Evolutionary conservation across 2,888 invertebrate species (phyloP), one percentile per base, ranked within the genome.

Genomic region (Hartigia nigra): DNA sequence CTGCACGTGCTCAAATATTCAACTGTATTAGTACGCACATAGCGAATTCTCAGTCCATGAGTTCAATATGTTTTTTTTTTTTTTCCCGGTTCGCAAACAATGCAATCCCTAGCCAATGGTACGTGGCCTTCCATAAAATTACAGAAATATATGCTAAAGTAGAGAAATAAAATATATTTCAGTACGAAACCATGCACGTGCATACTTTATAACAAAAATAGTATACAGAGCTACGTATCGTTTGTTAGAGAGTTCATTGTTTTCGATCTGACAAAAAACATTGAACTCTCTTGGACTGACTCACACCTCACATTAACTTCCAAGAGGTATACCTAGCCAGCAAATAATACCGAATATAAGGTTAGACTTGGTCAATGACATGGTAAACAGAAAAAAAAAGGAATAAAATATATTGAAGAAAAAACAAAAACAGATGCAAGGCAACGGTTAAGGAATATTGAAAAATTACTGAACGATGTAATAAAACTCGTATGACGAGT

Each of bases 281-380:
- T 39, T 39, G 14, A 39, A 39, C 39, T 14, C 39, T 14, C 39
- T 12, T 39, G 14, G 34, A 34, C 34, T 34, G 34, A 34, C 34
- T 34, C 34, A 1, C 34, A 34, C 34, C 34, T 34, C 34, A 4
- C 34, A 4, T 34, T 34, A 34, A 34, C 34, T 34, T 34, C 1
- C 34, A 34, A 34, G 3, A 34, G 34, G 34, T 4, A 34, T 34
- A 34, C 34, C 14, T 39, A 39, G 4, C 5, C 14, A 14, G 14
- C 2, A 93, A 93, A 93, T 93, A 92, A 93, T 93, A 93, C 91
- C 92, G 92, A 92, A 92, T 31, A 79, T 74, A 12, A 31, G 69
- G 12, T 23, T 55, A 31, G 5, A 23, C 5, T 23, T 14, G 39
- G 5, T 9, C 2, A 39, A 23, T 23, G 5, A 5, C 39, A 23